Evolutionary conservation across 2,797 vertebrate species (phyloP), one percentile per base, ranked within the genome.

Genomic region (Falco novaeseelandiae): DNA sequence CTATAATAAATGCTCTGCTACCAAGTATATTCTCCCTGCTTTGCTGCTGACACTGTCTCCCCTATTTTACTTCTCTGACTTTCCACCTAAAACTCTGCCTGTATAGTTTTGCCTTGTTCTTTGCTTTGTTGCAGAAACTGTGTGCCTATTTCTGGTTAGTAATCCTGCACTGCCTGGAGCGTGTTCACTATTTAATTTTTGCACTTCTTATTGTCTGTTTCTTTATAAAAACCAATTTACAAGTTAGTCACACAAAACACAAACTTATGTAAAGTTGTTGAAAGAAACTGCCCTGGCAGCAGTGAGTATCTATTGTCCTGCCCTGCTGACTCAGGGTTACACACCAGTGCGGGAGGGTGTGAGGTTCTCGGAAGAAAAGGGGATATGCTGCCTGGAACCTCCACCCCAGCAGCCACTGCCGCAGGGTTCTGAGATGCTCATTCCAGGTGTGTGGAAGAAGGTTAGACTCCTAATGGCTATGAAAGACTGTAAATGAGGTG

Each of bases 361-460:
- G 54, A 69, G 19, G 42, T 25, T 69, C 49, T 38, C 57, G 16
- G 30, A 34, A 91, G 42, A 70, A 79, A 78, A 59, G 42, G 17
- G 27, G 6, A 65, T 9, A 18, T 0, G 0, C 34, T 61, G 40
- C 46, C 49, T 84, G 34, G 4, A 4, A 14, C 34, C 55, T 88
- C 42, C 30, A 34, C 25, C 34, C n/a, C 54, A 55, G 49, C n/a
- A 89, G 51, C 51, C 26, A 10, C 30, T 27, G n/a, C 34, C 2
- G 0, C 15, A 70, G 32, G 55, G 18, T 13, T 88, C 66, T 9
- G 7, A 46, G 62, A 40, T 57, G 20, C 27, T 51, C 11, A 3
- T 59, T 62, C 55, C 54, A 34, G 30, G 17, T 57, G 18, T 42
- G 27, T 12, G 38, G 18, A 73, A 23, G 32, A n/a, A 90, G 78